Conservation (phyloP, 2,797 vertebrate species). For the Amphiprion clarkii region DNA sequence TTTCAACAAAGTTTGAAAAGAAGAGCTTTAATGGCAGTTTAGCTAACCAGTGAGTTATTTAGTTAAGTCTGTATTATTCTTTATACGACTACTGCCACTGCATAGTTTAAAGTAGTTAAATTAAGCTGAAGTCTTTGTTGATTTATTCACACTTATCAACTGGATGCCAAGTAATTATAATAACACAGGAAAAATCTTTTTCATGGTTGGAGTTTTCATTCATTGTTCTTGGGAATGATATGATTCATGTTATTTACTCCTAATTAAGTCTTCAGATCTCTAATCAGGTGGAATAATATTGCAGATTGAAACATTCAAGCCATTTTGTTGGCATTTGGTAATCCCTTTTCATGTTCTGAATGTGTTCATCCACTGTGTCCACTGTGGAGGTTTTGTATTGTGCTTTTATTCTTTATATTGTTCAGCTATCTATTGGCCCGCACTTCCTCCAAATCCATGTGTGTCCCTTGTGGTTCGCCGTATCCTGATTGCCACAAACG, state of each 20-base stretch:
- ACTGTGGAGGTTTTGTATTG: conserved; percentile 38
- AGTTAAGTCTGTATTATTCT: too few species aligned
- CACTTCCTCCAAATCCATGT: conserved; percentile 49
- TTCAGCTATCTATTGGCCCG: conserved; percentile 52
- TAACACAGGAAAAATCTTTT: not conserved
- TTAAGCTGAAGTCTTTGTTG: too few species aligned
- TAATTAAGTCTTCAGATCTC: conserved; percentile 53
- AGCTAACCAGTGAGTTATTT: too few species aligned
- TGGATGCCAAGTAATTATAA: conserved; percentile 27
- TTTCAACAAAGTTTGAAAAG: too few species aligned
- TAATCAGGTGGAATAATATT: conserved; percentile 53
- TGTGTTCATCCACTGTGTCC: conserved; percentile 45
- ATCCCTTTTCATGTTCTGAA: conserved; percentile 50
- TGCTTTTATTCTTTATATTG: conserved; percentile 45
- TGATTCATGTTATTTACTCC: conserved; percentile 40
- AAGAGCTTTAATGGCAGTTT: too few species aligned
- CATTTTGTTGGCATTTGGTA: conserved; percentile 64
- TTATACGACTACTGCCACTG: too few species aligned
- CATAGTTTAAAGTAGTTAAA: too few species aligned
- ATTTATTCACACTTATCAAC: not conserved
- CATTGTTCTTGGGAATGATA: conserved; percentile 24
- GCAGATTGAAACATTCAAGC: conserved; percentile 53
- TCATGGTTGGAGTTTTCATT: conserved; percentile 18
- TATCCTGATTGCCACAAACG: conserved; percentile 65
- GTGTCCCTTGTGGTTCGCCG: conserved; percentile 68